Evolutionary conservation across 2,888 invertebrate genomes (phyloP).

Genomic region (Crocallis elinguaria): DNA sequence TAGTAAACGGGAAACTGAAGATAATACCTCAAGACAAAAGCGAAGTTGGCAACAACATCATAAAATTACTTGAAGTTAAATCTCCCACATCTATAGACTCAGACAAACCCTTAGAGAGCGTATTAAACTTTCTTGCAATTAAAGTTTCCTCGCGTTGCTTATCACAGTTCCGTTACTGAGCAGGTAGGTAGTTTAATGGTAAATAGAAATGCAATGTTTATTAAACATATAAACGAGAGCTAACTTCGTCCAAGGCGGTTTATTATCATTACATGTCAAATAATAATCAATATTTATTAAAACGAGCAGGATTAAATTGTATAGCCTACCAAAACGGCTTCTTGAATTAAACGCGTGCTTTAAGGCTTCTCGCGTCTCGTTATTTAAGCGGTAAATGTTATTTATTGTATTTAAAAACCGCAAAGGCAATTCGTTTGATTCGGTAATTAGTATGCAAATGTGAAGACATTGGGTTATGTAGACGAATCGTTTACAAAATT

Average conservation of each 20-base stretch:
- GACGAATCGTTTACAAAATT: background rate
- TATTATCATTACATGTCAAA: slow-evolving; percentile 46
- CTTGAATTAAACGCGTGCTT: slow-evolving; percentile 36
- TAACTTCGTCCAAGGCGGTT: slow-evolving; percentile 42
- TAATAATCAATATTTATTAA: slow-evolving; percentile 53
- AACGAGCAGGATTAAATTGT: slow-evolving; percentile 30
- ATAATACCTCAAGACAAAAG: no score
- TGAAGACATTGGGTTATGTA: background rate
- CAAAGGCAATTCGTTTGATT: slow-evolving; percentile 15
- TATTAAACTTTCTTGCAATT: slow-evolving; percentile 44
- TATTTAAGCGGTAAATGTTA: background rate
- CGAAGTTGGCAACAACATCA: background rate
- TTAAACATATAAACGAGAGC: slow-evolving; percentile 47
- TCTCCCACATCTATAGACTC: background rate
- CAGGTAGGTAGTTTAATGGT: slow-evolving; percentile 38
- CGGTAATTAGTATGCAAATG: background rate
- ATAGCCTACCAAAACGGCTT: slow-evolving; percentile 22
- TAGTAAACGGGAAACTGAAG: no score
- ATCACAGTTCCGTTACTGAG: slow-evolving; percentile 47
- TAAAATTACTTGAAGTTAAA: slow-evolving; percentile 2
- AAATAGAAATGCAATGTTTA: slow-evolving; percentile 46
- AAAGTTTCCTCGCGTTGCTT: slow-evolving; percentile 43
- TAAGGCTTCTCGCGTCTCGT: slow-evolving; percentile 25
- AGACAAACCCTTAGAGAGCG: slow-evolving; percentile 15
- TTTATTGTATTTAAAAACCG: slow-evolving; percentile 16